phyloP scores from a whole-genome alignment of 2,113 vertebrate genomes.

The Paradoxurus hermaphroditus region DNA sequence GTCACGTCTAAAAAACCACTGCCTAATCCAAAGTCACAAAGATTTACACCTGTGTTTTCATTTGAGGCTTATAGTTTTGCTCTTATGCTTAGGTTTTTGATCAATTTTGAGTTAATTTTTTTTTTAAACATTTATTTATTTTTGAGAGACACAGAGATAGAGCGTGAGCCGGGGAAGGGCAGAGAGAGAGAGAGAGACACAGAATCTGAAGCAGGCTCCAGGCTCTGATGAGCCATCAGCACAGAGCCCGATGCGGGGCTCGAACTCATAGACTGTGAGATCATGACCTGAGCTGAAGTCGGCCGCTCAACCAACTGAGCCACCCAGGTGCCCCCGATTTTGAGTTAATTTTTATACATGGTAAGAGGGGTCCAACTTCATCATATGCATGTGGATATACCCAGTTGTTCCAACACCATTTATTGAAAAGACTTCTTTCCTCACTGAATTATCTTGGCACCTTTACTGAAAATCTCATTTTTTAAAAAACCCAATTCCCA shows the following conservation, averaged over 20 bases:
- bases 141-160: no score
- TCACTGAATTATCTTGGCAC: not conserved
- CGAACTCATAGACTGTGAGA: no score
- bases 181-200: no score
- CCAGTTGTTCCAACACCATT: not conserved
- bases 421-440: not conserved
- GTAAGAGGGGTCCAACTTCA: not conserved
- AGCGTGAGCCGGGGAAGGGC: no score
- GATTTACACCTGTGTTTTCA: not conserved
- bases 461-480: not conserved
- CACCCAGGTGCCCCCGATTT: no score
- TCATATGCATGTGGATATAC: not conserved
- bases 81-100: not conserved
- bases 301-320: no score
- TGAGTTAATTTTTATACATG: not conserved
- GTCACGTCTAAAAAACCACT: not conserved
- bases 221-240: no score
- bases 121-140: no score
- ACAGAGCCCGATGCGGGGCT: no score
- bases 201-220: no score
- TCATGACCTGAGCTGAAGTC: no score
- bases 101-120: not conserved
- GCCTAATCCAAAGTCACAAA: not conserved
- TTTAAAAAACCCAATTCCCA: not conserved
- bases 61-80: not conserved